Conservation (phyloP, 2,797 vertebrate genomes). For the Myotis myotis region DNA sequence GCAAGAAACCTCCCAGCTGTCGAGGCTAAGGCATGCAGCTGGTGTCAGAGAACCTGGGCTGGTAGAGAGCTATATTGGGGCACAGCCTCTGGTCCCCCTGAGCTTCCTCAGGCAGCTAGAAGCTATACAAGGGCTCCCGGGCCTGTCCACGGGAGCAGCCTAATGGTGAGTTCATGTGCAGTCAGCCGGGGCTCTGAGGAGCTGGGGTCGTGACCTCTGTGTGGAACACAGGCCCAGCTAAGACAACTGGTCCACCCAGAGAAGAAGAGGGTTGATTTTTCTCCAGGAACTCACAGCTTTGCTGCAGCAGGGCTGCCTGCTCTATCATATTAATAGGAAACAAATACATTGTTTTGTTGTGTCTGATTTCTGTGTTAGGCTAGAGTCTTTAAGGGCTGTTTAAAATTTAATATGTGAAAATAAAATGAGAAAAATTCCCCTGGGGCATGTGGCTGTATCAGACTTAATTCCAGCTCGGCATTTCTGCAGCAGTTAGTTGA, state of each 20-base stretch:
- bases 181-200: background rate
- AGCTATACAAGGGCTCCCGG: background rate
- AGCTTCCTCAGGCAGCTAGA: background rate
- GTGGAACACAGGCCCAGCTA: background rate
- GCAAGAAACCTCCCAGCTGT: background rate
- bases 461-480: background rate
- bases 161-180: background rate
- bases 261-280: background rate
- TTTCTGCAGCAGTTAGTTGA: background rate
- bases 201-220: background rate
- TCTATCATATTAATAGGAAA: conserved; percentile 56
- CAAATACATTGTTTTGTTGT: conserved; percentile 54
- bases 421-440: conserved; percentile 51
- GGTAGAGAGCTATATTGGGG: background rate
- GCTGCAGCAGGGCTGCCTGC: background rate
- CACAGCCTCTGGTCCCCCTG: background rate
- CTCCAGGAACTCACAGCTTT: conserved; percentile 53
- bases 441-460: conserved; percentile 34
- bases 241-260: background rate
- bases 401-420: conserved; percentile 61
- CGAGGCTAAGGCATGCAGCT: background rate
- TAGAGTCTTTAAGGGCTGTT: conserved; percentile 71
- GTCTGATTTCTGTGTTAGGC: conserved; percentile 49
- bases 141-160: background rate
- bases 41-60: background rate